These are phyloP conservation scores for Catharus ustulatus DNA, from an alignment of 2,797 vertebrate species.

Conservation along the genomic window DNA sequence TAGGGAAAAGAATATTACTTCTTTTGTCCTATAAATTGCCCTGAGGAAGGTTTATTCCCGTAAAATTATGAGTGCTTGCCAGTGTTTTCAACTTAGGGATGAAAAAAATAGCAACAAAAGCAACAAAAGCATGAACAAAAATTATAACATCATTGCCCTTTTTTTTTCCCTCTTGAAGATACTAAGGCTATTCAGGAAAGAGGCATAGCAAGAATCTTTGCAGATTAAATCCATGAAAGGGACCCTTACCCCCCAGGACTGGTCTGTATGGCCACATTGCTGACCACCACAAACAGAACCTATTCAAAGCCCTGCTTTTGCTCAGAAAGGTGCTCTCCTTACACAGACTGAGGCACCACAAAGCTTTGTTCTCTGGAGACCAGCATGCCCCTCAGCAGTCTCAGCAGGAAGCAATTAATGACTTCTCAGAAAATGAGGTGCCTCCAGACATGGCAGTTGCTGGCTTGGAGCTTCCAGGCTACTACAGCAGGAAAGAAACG, in stretches of 20 bases:
- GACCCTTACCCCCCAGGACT: background rate
- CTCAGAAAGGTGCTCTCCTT: background rate
- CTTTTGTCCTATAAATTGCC: background rate
- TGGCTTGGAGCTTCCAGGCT: background rate
- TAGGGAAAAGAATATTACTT: background rate
- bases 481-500: background rate
- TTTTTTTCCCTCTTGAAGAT: background rate
- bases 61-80: background rate
- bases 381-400: background rate
- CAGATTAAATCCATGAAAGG: accelerated
- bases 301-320: background rate
- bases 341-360: background rate
- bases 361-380: background rate
- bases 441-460: background rate
- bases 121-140: background rate
- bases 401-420: slow-evolving; percentile 28
- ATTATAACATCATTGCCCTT: background rate
- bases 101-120: background rate
- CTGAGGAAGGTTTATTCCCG: background rate
- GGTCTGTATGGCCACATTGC: background rate
- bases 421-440: slow-evolving; percentile 21
- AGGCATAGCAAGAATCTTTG: background rate
- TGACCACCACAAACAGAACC: background rate
- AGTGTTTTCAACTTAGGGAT: background rate
- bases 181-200: background rate